These are phyloP conservation scores for Psettodes erumei DNA, from an alignment of 2,113 vertebrate species.

Conservation along the genomic window DNA sequence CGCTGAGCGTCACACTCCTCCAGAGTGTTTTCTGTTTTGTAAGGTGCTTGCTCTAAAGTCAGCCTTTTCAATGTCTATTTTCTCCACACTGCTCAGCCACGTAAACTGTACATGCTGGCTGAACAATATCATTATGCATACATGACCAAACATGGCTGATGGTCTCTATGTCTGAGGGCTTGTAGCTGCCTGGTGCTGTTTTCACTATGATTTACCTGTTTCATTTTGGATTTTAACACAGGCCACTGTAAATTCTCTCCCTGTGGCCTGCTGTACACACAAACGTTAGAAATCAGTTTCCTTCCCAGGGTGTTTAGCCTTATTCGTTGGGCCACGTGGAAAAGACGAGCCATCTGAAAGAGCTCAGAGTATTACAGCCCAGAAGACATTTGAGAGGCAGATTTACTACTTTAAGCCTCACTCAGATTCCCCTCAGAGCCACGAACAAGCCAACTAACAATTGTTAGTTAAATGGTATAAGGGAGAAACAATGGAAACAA, in stretches of 20 bases:
- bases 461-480: not conserved
- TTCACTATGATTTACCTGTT: conserved; percentile 11
- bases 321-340: not conserved
- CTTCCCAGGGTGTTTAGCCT: not conserved
- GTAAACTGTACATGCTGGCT: not conserved
- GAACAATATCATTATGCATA: not conserved
- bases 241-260: not conserved
- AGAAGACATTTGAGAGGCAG: not conserved
- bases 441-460: not conserved
- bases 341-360: not conserved
- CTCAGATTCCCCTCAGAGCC: not conserved
- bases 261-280: no score
- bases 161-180: not conserved
- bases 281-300: not conserved
- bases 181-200: not conserved
- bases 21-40: no score
- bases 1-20: no score
- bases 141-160: no score
- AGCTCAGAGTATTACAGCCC: not conserved
- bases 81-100: not conserved
- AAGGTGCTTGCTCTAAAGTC: no score
- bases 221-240: conserved; percentile 1
- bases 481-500: not conserved
- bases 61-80: not conserved
- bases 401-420: not conserved